These are phyloP conservation scores for Remorina albescens DNA, from an alignment of 2,797 vertebrate species.

Conservation along the genomic window DNA sequence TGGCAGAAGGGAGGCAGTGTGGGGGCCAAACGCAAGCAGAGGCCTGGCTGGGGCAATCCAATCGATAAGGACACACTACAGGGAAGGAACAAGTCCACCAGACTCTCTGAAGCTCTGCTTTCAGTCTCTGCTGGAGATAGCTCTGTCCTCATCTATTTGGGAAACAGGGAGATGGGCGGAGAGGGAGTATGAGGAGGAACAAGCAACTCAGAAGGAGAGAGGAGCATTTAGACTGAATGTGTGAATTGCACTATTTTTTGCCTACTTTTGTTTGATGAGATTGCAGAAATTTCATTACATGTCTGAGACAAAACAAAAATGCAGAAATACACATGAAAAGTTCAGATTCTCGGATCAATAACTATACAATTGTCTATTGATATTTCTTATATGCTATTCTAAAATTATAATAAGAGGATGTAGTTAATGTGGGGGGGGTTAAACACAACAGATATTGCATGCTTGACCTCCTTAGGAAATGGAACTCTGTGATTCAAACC, in stretches of 20 bases:
- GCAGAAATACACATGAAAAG: neutral
- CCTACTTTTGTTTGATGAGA: neutral
- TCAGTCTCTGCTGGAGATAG: constrained; percentile 63
- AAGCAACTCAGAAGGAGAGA: constrained; percentile 16
- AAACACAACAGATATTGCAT: constrained; percentile 74
- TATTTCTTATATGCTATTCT: neutral
- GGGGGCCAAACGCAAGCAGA: constrained; percentile 67
- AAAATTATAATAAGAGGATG: neutral
- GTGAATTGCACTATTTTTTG: constrained; percentile 14
- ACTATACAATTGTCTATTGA: neutral
- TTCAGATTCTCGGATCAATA: neutral
- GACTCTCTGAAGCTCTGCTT: constrained; percentile 57
- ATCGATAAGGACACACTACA: constrained; percentile 77
- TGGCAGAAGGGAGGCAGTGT: constrained; percentile 57
- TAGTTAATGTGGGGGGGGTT: constrained; percentile 44
- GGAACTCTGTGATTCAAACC: constrained; percentile 62
- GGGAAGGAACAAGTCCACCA: constrained; percentile 72
- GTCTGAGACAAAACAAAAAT: neutral
- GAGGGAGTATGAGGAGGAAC: constrained; percentile 10
- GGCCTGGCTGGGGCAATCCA: constrained; percentile 62
- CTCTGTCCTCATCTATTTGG: constrained; percentile 68
- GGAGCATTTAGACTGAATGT: constrained; percentile 3
- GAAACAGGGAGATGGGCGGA: constrained; percentile 39
- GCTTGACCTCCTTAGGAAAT: constrained; percentile 80
- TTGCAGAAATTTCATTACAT: neutral